Base-by-base conservation (phyloP, 2,113 vertebrate species). In the Cairina moschata region DNA sequence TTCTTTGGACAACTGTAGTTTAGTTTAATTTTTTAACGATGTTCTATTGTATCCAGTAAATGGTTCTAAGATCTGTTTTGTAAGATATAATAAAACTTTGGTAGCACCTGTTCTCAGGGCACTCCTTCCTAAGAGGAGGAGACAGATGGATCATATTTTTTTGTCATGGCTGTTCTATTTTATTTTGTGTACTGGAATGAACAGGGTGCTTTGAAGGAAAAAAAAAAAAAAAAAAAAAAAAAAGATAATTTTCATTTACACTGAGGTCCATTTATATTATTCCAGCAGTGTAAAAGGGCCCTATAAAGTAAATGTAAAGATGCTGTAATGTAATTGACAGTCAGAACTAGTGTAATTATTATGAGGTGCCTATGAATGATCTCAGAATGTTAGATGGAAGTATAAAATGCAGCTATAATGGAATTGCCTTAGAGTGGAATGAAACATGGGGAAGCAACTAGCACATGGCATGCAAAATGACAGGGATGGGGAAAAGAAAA, bases 11-110 rank as follows among this genome's bases (percentile, higher is more conserved):
- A 94, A 84, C 17, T 69, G 28, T 55, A 76, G 73, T 86, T 93
- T 90, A 92, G 68, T 79, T 95, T 88, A 91, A 58, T 82, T 86
- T 94, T 91, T 93, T 82, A 95, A 96, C 76, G 83, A 73, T 89
- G 66, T 3, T 66, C 55, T 54, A 54, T 93, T 93, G 28, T 76
- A 73, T 38, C 66, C 58, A 91, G 44, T 88, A 95, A 92, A 92
- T 67, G 7, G 22, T 79, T 91, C 77, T 89, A 95, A 82, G 77
- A 54, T 93, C 73, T 82, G 36, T 80, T 94, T 94, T 91, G 55
- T 91, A 50, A 89, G 55, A 5, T 48, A 76, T 88, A 85, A 88
- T 93, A 91, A 95, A 96, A 93, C 44, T 82, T 79, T 76, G 77
- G 86, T 91, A 89, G 44, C 40, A 89, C 14, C n/a, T 83, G 60